These are phyloP conservation scores for Torymus texanus DNA, from an alignment of 2,888 invertebrate species.

Conservation along the genomic window DNA sequence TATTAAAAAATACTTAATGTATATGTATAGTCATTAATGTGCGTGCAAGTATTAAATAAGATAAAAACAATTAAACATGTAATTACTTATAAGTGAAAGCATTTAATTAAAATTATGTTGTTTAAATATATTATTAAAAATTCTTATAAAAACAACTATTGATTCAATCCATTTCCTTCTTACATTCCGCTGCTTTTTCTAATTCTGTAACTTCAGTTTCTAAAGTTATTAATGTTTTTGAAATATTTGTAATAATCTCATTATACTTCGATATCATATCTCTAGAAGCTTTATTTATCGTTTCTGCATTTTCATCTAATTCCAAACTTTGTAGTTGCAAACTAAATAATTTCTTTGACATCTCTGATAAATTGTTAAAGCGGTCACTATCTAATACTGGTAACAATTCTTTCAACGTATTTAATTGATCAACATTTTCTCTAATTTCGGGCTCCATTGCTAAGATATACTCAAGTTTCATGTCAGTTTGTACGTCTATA, in stretches of 20 bases:
- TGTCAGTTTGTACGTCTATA: constrained; percentile 73
- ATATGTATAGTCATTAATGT: constrained; percentile 69
- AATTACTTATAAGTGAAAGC: constrained; percentile 53
- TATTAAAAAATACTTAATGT: constrained; percentile 66
- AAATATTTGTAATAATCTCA: constrained; percentile 75
- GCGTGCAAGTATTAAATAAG: constrained; percentile 70
- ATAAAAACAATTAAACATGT: constrained; percentile 63
- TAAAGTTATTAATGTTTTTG: constrained; percentile 75
- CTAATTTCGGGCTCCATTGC: constrained; percentile 75
- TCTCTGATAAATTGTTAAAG: constrained; percentile 74
- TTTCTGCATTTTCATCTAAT: constrained; percentile 72
- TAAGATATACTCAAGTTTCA: constrained; percentile 75
- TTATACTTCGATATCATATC: constrained; percentile 76
- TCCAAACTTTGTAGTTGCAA: constrained; percentile 73
- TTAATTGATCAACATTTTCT: constrained; percentile 71
- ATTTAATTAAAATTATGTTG: constrained; percentile 57
- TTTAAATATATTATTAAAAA: constrained; percentile 52
- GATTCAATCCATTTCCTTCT: constrained; percentile 67
- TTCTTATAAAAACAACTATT: constrained; percentile 43
- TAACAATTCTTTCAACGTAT: constrained; percentile 73
- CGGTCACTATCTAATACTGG: constrained; percentile 74
- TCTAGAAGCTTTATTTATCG: constrained; percentile 72
- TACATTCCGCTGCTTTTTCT: constrained; percentile 73
- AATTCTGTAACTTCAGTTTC: constrained; percentile 74
- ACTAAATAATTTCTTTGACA: constrained; percentile 74